Percentiles rank a stretch among this genome's conserved stretches.
Conservation (phyloP, 2,113 vertebrate species). For the Lethenteron reissneri region DNA sequence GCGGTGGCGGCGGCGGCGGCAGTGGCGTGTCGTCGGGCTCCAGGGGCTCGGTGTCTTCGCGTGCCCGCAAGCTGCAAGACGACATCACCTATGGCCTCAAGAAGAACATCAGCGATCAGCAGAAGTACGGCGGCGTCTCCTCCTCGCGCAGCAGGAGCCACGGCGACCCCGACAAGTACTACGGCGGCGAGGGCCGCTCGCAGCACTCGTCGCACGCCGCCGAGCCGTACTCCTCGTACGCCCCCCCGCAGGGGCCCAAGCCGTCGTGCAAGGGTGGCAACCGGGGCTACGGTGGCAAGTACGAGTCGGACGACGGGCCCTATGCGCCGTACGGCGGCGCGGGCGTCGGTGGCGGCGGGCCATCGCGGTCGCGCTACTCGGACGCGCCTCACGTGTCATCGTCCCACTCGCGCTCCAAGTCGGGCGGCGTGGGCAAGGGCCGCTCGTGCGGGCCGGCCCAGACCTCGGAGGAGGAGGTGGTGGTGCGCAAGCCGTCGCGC, state of each 20-base stretch:
- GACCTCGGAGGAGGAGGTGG: conserved; percentile 83
- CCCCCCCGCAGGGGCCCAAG: not conserved
- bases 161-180: conserved; percentile 66
- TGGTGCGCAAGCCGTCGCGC: conserved; percentile 47
- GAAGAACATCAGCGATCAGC: conserved; percentile 76
- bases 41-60: conserved; percentile 43
- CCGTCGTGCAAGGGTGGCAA: not conserved
- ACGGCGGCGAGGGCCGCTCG: conserved; percentile 39
- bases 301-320: conserved; percentile 18
- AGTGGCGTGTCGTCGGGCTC: conserved; percentile 40
- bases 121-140: conserved; percentile 50
- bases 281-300: not conserved
- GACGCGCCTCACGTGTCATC: not conserved
- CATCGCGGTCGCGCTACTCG: not conserved
- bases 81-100: conserved; percentile 68
- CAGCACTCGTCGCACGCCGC: conserved; percentile 31
- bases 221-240: not conserved
- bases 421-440: not conserved
- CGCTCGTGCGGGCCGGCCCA: conserved; percentile 26
- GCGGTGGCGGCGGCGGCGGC: conserved; percentile 9
- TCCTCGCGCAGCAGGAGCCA: conserved; percentile 41
- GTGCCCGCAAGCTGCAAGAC: conserved; percentile 65
- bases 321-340: conserved; percentile 40
- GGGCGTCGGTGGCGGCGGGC: conserved; percentile 32
- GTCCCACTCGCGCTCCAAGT: not conserved